phyloP scores from a whole-genome alignment of 2,797 vertebrate genomes.

The Lagodon rhomboides region DNA sequence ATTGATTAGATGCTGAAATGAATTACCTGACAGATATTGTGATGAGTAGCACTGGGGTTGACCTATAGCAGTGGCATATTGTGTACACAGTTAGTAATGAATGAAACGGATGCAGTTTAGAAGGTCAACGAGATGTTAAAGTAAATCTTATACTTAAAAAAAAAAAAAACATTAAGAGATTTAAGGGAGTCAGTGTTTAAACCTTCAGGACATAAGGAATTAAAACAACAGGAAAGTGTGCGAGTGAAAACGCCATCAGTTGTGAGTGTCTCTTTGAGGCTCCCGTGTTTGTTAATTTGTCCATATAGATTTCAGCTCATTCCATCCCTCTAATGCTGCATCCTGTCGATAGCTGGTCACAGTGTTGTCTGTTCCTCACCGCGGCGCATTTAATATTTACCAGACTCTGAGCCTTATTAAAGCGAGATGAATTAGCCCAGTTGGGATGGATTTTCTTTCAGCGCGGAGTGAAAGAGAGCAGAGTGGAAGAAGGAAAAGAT shows the following conservation, averaged over 20 bases:
- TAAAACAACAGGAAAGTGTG: slow-evolving; percentile 42
- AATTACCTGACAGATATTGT: slow-evolving; percentile 60
- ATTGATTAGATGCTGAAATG: slow-evolving; percentile 68
- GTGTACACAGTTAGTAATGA: slow-evolving; percentile 44
- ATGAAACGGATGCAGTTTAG: slow-evolving; percentile 34
- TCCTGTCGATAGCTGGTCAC: slow-evolving; percentile 75
- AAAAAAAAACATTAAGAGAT: slow-evolving; percentile 23
- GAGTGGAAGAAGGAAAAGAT: slow-evolving; percentile 55
- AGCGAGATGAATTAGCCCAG: slow-evolving; percentile 74
- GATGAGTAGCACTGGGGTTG: slow-evolving; percentile 47
- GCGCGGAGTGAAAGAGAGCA: slow-evolving; percentile 58
- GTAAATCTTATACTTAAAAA: not conserved
- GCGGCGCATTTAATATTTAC: slow-evolving; percentile 77
- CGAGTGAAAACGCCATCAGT: slow-evolving; percentile 69
- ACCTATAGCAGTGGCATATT: slow-evolving; percentile 52
- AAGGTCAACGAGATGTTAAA: slow-evolving; percentile 25
- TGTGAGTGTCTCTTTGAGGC: slow-evolving; percentile 61
- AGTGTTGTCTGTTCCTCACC: slow-evolving; percentile 54
- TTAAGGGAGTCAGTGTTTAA: not conserved
- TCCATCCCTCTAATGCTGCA: slow-evolving; percentile 76
- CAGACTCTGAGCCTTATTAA: slow-evolving; percentile 70
- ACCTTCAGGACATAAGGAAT: slow-evolving; percentile 25
- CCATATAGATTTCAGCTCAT: slow-evolving; percentile 80
- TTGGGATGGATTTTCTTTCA: slow-evolving; percentile 80
- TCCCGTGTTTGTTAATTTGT: slow-evolving; percentile 79